A percentile compares a stretch with the other conserved stretches of the same genome.
Evolutionary conservation across 2,797 vertebrate genomes (phyloP).

Genomic region (Rhincodon typus): DNA sequence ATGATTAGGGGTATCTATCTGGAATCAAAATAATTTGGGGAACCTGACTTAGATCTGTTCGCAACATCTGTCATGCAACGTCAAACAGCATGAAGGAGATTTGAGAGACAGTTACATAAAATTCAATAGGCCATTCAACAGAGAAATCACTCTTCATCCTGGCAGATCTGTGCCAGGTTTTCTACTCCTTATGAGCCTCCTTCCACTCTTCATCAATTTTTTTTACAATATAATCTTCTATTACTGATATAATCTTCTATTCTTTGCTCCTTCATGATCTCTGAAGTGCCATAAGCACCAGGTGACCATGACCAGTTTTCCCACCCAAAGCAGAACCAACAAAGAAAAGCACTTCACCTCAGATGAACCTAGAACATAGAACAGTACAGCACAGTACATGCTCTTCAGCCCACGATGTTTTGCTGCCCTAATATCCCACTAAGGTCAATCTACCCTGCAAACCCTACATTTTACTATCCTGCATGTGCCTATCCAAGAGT

Average conservation of each 20-base stretch:
- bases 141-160: neutral
- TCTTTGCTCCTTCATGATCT: neutral
- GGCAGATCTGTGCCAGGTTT: neutral
- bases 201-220: neutral
- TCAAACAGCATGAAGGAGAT: neutral
- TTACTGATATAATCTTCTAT: neutral
- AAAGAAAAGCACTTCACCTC: neutral
- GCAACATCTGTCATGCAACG: neutral
- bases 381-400: no score
- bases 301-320: neutral
- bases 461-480: no score
- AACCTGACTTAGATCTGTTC: no score
- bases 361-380: neutral
- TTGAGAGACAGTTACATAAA: neutral
- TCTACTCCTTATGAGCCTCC: neutral
- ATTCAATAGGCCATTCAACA: neutral
- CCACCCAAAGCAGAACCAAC: neutral
- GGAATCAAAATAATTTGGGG: no score
- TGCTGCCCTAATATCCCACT: no score
- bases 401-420: no score
- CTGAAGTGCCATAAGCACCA: neutral
- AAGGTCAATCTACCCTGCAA: no score
- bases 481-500: no score
- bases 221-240: neutral
- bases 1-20: no score